Evolutionary conservation across 2,888 invertebrate genomes (phyloP).

Genomic region (Stenodera caucasica): DNA sequence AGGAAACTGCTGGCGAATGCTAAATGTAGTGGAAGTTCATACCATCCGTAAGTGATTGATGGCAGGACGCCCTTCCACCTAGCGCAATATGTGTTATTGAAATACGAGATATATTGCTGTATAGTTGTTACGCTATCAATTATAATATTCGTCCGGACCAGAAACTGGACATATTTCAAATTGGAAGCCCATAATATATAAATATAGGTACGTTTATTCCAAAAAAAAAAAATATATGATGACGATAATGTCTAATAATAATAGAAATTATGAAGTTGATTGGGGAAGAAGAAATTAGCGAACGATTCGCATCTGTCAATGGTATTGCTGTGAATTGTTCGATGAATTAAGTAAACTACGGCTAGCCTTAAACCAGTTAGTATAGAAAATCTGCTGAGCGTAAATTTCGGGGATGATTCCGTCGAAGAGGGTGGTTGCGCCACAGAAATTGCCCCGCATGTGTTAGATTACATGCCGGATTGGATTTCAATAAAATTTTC

Average conservation of each 20-base stretch:
- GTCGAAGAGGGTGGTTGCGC: conserved; percentile 47
- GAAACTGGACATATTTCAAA: conserved; percentile 18
- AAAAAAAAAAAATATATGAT: not conserved
- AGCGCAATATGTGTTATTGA: conserved; percentile 56
- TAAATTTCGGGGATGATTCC: conserved; percentile 36
- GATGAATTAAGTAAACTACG: conserved; percentile 53
- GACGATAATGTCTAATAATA: not conserved
- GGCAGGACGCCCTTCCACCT: conserved; percentile 55
- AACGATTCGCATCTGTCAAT: conserved; percentile 53
- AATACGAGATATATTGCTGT: conserved; percentile 52
- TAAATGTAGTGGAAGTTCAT: conserved; percentile 57
- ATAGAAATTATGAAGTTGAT: not conserved
- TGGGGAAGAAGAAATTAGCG: not conserved
- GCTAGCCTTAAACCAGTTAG: conserved; percentile 55
- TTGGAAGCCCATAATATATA: not conserved
- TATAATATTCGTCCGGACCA: conserved; percentile 41
- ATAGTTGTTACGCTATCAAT: conserved; percentile 44
- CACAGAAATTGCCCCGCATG: conserved; percentile 49
- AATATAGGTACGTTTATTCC: not conserved
- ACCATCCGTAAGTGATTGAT: conserved; percentile 57
- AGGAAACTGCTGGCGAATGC: conserved; percentile 52
- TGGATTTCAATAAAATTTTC: conserved; percentile 43
- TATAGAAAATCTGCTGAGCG: conserved; percentile 53
- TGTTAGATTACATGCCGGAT: conserved; percentile 52
- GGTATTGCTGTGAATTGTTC: conserved; percentile 52